These are phyloP conservation scores for Amblyraja radiata DNA, from an alignment of 2,797 vertebrate genomes.

Conservation along the genomic window DNA sequence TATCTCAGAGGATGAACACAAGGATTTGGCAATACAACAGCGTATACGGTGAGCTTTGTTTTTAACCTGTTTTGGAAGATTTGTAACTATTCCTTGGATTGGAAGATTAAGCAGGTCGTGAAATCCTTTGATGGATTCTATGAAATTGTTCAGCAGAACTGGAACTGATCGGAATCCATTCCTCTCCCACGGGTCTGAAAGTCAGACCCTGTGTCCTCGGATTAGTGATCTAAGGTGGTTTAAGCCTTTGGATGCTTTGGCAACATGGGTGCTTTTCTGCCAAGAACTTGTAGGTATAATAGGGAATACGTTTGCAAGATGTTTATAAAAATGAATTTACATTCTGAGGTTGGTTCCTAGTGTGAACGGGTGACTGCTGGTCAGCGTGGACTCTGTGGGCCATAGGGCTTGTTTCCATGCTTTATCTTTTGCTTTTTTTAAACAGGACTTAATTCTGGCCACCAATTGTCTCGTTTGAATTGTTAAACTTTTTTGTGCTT, in stretches of 20 bases:
- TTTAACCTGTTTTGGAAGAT: background rate
- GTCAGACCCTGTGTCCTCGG: background rate
- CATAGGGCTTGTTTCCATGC: no score
- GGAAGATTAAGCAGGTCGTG: background rate
- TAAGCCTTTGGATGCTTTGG: background rate
- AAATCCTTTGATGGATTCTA: background rate
- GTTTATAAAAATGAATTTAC: no score
- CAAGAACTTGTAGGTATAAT: no score
- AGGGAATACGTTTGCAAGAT: no score
- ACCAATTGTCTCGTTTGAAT: background rate
- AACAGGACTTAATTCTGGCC: background rate
- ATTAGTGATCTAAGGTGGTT: background rate
- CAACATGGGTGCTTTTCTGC: background rate
- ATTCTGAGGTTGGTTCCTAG: background rate
- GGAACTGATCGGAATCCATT: background rate
- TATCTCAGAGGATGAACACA: constrained; percentile 68
- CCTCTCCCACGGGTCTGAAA: background rate
- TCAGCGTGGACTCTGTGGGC: no score
- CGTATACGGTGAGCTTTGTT: constrained; percentile 59
- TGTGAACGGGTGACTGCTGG: no score
- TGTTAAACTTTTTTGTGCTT: constrained; percentile 24
- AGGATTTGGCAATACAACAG: constrained; percentile 61
- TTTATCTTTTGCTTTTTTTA: no score
- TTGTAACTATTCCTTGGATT: background rate
- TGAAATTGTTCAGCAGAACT: background rate